A percentile compares a stretch with the other conserved stretches of the same genome.
These are phyloP conservation scores for Rhyzopertha dominica DNA, from an alignment of 1,140 invertebrate species.

Conservation along the genomic window DNA sequence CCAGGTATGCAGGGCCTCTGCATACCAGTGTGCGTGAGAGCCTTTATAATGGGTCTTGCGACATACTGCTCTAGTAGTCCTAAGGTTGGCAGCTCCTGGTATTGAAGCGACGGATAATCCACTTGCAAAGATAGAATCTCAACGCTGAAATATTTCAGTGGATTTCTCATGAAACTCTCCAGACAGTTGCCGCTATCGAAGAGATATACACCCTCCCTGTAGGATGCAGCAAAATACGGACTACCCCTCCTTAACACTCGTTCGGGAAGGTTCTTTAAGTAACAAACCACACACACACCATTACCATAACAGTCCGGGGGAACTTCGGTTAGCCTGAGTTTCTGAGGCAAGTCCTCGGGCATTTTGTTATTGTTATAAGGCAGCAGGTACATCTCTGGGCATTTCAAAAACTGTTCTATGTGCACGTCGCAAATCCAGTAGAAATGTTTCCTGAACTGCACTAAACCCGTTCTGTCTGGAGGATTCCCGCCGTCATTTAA, in stretches of 20 bases:
- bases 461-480: constrained; percentile 49
- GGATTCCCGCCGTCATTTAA: constrained; percentile 44
- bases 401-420: constrained; percentile 42
- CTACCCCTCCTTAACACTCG: constrained; percentile 46
- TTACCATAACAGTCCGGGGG: constrained; percentile 44
- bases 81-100: constrained; percentile 48
- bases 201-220: constrained; percentile 48
- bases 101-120: constrained; percentile 42
- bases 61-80: constrained; percentile 57
- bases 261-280: constrained; percentile 48
- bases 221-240: constrained; percentile 43
- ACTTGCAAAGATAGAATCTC: constrained; percentile 44
- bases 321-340: constrained; percentile 42
- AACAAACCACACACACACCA: constrained; percentile 55
- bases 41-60: constrained; percentile 47
- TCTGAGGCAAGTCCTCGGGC: constrained; percentile 48
- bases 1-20: constrained; percentile 55
- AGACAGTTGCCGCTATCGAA: constrained; percentile 51
- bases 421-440: constrained; percentile 56
- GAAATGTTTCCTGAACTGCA: constrained; percentile 49
- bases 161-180: constrained; percentile 47
- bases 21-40: constrained; percentile 47
- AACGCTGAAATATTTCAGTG: constrained; percentile 43
- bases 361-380: constrained; percentile 38
- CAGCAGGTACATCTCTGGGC: constrained; percentile 44